Percentiles rank a stretch among this genome's conserved stretches.
Evolutionary conservation across 2,797 vertebrate species (phyloP).

Genomic region (Todus mexicanus): DNA sequence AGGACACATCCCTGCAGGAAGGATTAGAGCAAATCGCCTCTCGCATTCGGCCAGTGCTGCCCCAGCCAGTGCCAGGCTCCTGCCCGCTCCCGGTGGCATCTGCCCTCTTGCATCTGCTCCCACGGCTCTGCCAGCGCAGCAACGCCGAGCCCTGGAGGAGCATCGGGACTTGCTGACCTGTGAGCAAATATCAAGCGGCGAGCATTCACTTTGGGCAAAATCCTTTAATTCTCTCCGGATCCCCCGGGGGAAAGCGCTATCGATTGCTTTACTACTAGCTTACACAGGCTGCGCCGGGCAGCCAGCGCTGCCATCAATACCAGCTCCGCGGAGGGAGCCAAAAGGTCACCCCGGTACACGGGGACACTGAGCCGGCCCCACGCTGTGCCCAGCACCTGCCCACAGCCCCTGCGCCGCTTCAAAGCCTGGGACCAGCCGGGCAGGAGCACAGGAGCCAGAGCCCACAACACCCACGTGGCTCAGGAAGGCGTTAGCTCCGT

Average conservation of each 20-base stretch:
- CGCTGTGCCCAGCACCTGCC: neutral
- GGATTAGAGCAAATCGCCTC: neutral
- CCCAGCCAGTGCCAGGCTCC: neutral
- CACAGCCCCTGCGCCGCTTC: neutral
- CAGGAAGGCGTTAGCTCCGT: rapidly evolving
- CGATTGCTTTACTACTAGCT: neutral
- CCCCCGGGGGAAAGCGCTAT: neutral
- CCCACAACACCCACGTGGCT: neutral
- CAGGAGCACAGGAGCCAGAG: neutral
- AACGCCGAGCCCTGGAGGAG: neutral
- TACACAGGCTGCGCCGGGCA: neutral
- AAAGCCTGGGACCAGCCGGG: neutral
- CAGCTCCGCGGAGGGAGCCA: neutral
- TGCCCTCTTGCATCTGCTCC: neutral
- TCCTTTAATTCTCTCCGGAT: slow-evolving; percentile 34
- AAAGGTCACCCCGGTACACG: neutral
- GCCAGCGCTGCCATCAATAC: slow-evolving; percentile 1
- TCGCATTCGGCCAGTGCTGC: neutral
- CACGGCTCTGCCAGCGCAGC: rapidly evolving
- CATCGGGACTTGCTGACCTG: neutral
- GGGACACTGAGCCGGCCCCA: neutral
- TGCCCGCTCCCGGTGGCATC: rapidly evolving
- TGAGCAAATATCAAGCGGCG: neutral
- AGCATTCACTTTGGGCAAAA: neutral
- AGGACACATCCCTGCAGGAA: neutral